These are phyloP conservation scores for Ambastaia sidthimunki DNA, from an alignment of 2,797 vertebrate genomes.

Conservation along the genomic window DNA sequence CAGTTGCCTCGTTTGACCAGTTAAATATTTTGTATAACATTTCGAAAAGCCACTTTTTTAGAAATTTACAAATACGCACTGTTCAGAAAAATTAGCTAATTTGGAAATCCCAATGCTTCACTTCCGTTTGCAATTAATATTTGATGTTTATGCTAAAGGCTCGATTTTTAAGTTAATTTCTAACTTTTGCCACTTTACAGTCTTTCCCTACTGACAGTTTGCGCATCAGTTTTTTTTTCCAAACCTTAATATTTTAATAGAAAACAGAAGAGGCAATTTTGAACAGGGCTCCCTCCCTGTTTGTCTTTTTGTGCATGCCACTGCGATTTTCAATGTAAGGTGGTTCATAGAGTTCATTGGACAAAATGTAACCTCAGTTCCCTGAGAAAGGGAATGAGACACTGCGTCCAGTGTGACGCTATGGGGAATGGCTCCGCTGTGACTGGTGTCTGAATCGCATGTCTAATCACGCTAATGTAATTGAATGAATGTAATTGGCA, in stretches of 20 bases:
- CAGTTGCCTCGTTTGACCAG: background rate
- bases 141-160: background rate
- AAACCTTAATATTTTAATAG: background rate
- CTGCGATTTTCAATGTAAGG: background rate
- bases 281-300: background rate
- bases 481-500: too few relatives aligned
- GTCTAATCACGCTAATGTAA: too few relatives aligned
- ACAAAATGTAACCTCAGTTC: background rate
- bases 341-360: background rate
- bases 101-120: background rate
- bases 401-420: too few relatives aligned
- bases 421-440: too few relatives aligned
- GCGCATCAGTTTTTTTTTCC: background rate
- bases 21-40: background rate
- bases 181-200: background rate
- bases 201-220: background rate
- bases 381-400: too few relatives aligned
- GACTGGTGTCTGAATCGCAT: too few relatives aligned
- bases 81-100: background rate
- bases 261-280: background rate
- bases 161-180: background rate
- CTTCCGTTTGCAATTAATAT: too few relatives aligned
- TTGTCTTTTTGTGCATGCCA: background rate
- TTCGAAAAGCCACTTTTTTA: background rate
- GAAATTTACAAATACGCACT: background rate